Conservation (phyloP, 2,888 invertebrate genomes). For the Tipula helvola region DNA sequence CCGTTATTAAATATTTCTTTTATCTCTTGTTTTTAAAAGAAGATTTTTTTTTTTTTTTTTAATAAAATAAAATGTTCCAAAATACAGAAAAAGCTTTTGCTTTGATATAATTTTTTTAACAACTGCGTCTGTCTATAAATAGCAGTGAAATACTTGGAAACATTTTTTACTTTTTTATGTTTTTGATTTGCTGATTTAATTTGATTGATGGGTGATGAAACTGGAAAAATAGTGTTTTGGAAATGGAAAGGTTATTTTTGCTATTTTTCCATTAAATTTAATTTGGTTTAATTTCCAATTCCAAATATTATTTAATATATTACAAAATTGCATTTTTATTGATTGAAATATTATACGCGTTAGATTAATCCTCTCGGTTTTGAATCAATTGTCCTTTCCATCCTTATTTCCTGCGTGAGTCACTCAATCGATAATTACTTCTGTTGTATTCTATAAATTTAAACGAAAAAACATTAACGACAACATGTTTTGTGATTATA, state of each 20-base stretch:
- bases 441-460: too few species aligned
- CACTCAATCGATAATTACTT: not conserved
- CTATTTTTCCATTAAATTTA: too few species aligned
- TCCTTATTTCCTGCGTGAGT: not conserved
- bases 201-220: not conserved
- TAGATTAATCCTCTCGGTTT: not conserved
- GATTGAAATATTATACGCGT: not conserved
- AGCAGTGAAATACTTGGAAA: too few species aligned
- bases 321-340: not conserved
- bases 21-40: not conserved
- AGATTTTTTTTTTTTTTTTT: too few species aligned
- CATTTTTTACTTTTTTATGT: not conserved
- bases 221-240: not conserved
- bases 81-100: not conserved
- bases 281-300: not conserved
- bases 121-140: too few species aligned
- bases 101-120: not conserved
- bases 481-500: not conserved
- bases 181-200: not conserved
- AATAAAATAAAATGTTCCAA: not conserved
- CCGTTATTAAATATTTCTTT: not conserved
- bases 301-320: not conserved
- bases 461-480: not conserved
- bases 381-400: not conserved
- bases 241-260: not conserved